phyloP scores from a whole-genome alignment of 1,140 invertebrate genomes.

The Pseudomyrmex flavicornis region DNA sequence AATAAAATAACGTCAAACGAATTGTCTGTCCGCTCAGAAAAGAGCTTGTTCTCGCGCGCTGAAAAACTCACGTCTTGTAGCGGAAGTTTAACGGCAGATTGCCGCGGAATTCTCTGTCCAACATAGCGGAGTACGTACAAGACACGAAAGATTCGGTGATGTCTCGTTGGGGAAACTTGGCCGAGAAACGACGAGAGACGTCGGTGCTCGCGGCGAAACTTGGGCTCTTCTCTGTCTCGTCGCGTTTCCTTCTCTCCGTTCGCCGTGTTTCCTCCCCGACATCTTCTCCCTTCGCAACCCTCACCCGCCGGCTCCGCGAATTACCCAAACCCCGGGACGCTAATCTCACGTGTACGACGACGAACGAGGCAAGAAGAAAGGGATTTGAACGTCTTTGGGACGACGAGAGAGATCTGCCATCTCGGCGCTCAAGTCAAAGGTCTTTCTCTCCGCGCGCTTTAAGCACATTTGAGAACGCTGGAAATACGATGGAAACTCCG shows the following conservation, averaged over 20 bases:
- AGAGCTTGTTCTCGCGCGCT: neutral
- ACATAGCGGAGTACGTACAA: constrained; percentile 16
- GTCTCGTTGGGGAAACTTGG: constrained; percentile 68
- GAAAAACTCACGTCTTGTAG: constrained; percentile 51
- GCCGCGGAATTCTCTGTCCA: constrained; percentile 33
- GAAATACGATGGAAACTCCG: neutral
- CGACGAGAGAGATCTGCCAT: constrained; percentile 3
- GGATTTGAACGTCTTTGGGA: constrained; percentile 62
- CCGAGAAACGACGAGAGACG: constrained; percentile 40
- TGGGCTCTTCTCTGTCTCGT: constrained; percentile 31
- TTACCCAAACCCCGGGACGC: constrained; percentile 70
- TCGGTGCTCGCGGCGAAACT: constrained; percentile 63
- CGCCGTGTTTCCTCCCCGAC: neutral
- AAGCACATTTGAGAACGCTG: neutral
- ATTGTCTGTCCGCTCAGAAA: neutral
- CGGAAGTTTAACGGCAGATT: constrained; percentile 33
- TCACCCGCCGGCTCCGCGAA: constrained; percentile 63
- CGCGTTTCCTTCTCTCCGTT: neutral
- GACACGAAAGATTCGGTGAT: constrained; percentile 58
- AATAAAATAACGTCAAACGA: neutral
- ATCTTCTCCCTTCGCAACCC: neutral
- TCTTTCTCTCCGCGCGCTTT: neutral
- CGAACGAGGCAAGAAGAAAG: constrained; percentile 62
- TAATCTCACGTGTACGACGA: constrained; percentile 71
- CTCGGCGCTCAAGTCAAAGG: constrained; percentile 31